Evolutionary conservation across 2,113 vertebrate genomes (phyloP).

Genomic region (Lagopus leucura): DNA sequence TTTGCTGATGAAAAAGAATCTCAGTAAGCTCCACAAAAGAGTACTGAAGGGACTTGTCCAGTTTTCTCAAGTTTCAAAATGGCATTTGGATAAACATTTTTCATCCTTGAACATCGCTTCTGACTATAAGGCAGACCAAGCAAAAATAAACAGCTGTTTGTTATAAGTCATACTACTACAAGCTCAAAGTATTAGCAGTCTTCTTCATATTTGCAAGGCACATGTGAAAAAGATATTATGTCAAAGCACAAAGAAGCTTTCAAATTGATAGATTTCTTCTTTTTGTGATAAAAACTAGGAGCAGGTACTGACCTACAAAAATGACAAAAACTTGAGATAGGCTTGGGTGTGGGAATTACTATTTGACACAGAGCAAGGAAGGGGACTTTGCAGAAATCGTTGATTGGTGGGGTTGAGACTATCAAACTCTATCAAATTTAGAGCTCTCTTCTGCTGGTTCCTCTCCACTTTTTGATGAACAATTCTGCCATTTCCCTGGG

Average conservation of each 20-base stretch:
- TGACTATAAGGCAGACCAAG: background rate
- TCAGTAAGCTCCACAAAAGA: background rate
- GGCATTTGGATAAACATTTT: background rate
- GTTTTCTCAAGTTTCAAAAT: background rate
- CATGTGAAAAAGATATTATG: background rate
- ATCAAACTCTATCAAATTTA: background rate
- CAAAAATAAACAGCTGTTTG: background rate
- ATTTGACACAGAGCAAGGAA: background rate
- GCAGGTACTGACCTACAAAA: background rate
- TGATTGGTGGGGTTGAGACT: background rate
- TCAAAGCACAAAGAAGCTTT: background rate
- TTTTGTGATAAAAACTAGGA: background rate
- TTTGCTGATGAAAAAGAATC: background rate
- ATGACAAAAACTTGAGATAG: background rate
- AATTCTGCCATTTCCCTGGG: background rate
- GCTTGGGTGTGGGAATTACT: background rate
- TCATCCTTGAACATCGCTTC: background rate
- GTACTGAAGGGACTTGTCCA: background rate
- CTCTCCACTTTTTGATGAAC: background rate
- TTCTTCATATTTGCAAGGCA: background rate
- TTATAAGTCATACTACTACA: background rate
- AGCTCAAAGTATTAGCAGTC: background rate
- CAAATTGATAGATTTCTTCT: background rate
- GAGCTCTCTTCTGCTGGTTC: background rate
- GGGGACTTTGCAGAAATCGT: background rate